Conservation (phyloP, 2,113 vertebrate genomes). For the Casuarius casuarius region DNA sequence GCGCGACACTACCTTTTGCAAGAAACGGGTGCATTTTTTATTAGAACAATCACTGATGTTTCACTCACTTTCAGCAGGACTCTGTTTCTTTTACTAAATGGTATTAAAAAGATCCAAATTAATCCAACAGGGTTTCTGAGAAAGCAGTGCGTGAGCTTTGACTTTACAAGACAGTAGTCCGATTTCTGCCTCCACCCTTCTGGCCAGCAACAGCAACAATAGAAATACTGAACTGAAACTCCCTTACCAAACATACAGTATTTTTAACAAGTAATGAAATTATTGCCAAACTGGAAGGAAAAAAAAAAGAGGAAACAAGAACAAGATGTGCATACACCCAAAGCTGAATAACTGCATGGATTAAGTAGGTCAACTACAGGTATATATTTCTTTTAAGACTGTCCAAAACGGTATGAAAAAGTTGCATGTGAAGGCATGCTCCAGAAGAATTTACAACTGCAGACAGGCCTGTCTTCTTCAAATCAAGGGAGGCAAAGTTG, state of each 20-base stretch:
- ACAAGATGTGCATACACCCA: conserved; percentile 22
- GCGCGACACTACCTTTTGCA: not conserved
- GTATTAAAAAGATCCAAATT: not conserved
- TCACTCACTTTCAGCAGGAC: not conserved
- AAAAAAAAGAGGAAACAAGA: not conserved
- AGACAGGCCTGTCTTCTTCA: not conserved
- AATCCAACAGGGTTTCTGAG: conserved; percentile 39
- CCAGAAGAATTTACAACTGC: not conserved
- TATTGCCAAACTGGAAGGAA: not conserved
- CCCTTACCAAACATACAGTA: not conserved
- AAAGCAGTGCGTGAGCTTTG: not conserved
- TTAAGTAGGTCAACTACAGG: conserved; percentile 25
- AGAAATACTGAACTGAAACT: not conserved
- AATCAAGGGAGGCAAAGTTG: conserved; percentile 34
- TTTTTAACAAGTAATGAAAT: not conserved
- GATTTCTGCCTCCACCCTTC: not conserved
- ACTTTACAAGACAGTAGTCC: not conserved
- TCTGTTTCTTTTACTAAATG: not conserved
- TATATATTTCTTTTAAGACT: conserved; percentile 45
- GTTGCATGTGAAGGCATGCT: conserved; percentile 42
- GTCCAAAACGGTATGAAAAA: conserved; percentile 28
- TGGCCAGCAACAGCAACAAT: not conserved
- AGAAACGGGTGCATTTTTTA: not conserved
- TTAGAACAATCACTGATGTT: not conserved
- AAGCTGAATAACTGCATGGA: not conserved